Evolutionary conservation across 2,113 vertebrate genomes (phyloP), one percentile per base, ranked within the genome.

Genomic region (Sinocyclocheilus grahami): DNA sequence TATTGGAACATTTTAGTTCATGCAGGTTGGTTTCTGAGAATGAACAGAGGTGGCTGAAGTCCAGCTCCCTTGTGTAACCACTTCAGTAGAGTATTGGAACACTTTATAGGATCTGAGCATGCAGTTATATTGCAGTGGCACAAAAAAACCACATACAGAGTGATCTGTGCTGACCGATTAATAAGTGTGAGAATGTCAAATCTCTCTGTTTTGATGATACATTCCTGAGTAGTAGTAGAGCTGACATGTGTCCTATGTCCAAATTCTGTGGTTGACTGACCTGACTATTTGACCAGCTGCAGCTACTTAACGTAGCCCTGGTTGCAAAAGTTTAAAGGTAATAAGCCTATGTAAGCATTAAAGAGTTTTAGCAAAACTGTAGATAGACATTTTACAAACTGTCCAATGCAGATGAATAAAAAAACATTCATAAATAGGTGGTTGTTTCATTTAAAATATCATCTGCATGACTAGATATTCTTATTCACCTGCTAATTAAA

Each of bases 21-120:
- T 18, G 24, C 63, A 16, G 65, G 33, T 18, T 39, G 86, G 0
- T n/a, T 93, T 92, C 90, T 82, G 53, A 88, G 91, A 93, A 93
- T 11, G 1, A 48, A 18, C 27, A 62, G 48, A 86, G 86, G 85
- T 62, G 80, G 58, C 71, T 37, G 10, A 22, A 12, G 37, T 39
- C 16, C 33, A 72, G 69, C 69, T 72, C 2, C 8, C 6, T 71
- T 71, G 22, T 72, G 69, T 22, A 72, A 72, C 33, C 33, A 20
- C 5, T 16, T n/a, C 77, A 30, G 7, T 67, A 7, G 13, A 0
- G 1, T 67, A 7, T 12, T 65, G 12, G 78, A 62, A 82, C 86
- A 69, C 58, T 60, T 93, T 91, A 86, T 71, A 82, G 71, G 92
- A 93, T 39, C 30, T 18, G n/a, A 30, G 71, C 8, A 67, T n/a